These are phyloP conservation scores for Drosophila mimica DNA, from an alignment of 2,888 invertebrate species.

Conservation along the genomic window DNA sequence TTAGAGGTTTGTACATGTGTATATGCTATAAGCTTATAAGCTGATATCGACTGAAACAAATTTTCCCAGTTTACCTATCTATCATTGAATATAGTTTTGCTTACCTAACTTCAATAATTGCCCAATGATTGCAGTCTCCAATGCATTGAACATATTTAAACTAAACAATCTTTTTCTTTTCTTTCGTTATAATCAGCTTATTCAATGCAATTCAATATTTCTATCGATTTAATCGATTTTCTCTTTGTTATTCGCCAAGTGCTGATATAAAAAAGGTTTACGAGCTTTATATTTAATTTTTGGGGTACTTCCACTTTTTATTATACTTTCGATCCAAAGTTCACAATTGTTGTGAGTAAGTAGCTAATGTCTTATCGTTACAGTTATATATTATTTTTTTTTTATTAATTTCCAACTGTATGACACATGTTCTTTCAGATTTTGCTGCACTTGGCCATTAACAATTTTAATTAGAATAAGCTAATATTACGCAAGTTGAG, in stretches of 20 bases:
- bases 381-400: neutral
- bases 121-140: slow-evolving; percentile 16
- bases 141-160: neutral
- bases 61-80: neutral
- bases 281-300: slow-evolving; percentile 11
- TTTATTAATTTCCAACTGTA: slow-evolving; percentile 23
- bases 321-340: slow-evolving; percentile 25
- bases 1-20: neutral
- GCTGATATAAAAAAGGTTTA: slow-evolving; percentile 20
- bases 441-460: neutral
- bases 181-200: slow-evolving; percentile 9
- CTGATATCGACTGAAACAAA: slow-evolving; percentile 11
- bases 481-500: neutral
- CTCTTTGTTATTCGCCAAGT: slow-evolving; percentile 24
- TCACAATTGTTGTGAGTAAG: slow-evolving; percentile 34
- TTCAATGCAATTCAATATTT: slow-evolving; percentile 37
- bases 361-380: slow-evolving; percentile 37
- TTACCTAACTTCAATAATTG: neutral
- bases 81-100: neutral
- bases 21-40: neutral
- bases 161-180: slow-evolving; percentile 24
- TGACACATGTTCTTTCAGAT: slow-evolving; percentile 13
- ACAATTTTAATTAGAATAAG: neutral
- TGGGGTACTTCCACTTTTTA: slow-evolving; percentile 3
- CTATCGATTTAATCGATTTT: slow-evolving; percentile 1